Evolutionary conservation across 2,113 vertebrate species (phyloP), one percentile per base, ranked within the genome.

Genomic region (Gymnorhina tibicen): DNA sequence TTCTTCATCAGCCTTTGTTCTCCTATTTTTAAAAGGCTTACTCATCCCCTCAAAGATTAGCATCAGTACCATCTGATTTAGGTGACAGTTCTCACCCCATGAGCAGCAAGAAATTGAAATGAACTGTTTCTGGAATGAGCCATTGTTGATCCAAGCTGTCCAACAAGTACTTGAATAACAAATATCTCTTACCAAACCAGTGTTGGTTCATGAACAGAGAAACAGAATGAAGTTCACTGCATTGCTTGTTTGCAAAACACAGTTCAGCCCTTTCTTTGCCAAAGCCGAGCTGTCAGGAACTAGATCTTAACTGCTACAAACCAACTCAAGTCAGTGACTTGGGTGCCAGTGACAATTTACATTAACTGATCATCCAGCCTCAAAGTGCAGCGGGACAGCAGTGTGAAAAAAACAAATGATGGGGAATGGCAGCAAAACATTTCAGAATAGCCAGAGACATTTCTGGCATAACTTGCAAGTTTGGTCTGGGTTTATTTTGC

Each of bases 101-200:
- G 95, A 94, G 86, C 93, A 94, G 92, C 87, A 93, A 96, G 93
- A 93, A 95, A 86, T 74, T 56, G 83, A 95, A 96, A 88, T 67
- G 85, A 96, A 94, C 90, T 92, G 79, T 96, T 96, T 91, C 96
- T 97, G 96, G 90, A 96, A 95, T 68, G 91, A 96, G 90, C 83
- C 72, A 64, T 95, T 96, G 95, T 95, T 96, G 93, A 95, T 95
- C 93, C 95, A 93, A 90, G 92, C 92, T 89, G 92, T 94, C 92
- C 95, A 96, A 50, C 93, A 91, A 94, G 85, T 81, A 89, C 92
- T 96, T 95, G 93, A 95, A 96, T 96, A 96, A 96, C 93, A 97
- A 96, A 96, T 96, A 92, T 93, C 85, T 96, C 91, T 95, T 95
- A 96, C 92, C 83, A 84, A 96, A 95, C 83, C 83, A 16, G 6